Conservation (phyloP, 2,113 vertebrate genomes). For the Oreochromis niloticus region DNA sequence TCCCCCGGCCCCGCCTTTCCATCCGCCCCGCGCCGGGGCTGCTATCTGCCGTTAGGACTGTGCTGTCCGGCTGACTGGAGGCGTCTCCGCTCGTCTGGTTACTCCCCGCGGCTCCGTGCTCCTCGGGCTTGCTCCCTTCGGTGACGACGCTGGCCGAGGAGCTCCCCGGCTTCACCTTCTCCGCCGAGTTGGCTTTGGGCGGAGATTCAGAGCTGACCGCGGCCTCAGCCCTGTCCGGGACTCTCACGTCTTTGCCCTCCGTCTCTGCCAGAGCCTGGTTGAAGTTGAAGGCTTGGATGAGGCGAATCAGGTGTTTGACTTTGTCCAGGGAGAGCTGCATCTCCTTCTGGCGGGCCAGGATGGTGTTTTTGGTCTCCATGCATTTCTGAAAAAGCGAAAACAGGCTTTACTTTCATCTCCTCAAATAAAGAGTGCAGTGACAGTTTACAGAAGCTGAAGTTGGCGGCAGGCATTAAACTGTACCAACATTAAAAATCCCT, state of each 20-base stretch:
- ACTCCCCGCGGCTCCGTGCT: not conserved
- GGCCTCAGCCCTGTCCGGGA: conserved; percentile 1
- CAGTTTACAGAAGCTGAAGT: not conserved
- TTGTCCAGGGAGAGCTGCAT: conserved; percentile 97
- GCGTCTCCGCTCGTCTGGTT: not conserved
- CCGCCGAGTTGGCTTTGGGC: conserved; percentile 2
- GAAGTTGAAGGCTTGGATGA: conserved; percentile 94
- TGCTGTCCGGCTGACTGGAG: not conserved
- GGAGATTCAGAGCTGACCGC: not conserved
- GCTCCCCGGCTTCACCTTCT: not conserved
- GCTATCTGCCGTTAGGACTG: not conserved
- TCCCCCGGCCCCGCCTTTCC: not conserved
- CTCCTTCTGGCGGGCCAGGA: conserved; percentile 94
- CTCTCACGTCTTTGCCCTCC: conserved; percentile 12
- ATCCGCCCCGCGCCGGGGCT: not conserved
- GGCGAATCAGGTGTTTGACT: conserved; percentile 92
- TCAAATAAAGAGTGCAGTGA: not conserved
- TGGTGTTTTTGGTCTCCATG: conserved; percentile 97
- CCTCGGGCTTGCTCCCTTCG: not conserved
- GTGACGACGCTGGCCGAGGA: not conserved
- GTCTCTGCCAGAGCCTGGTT: conserved; percentile 82
- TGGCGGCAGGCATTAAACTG: not conserved
- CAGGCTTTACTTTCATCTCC: not conserved
- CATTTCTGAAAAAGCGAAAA: conserved; percentile 82
- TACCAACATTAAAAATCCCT: fast-evolving